These are phyloP conservation scores for Melanerpes formicivorus DNA, from an alignment of 2,113 vertebrate genomes.

Conservation along the genomic window DNA sequence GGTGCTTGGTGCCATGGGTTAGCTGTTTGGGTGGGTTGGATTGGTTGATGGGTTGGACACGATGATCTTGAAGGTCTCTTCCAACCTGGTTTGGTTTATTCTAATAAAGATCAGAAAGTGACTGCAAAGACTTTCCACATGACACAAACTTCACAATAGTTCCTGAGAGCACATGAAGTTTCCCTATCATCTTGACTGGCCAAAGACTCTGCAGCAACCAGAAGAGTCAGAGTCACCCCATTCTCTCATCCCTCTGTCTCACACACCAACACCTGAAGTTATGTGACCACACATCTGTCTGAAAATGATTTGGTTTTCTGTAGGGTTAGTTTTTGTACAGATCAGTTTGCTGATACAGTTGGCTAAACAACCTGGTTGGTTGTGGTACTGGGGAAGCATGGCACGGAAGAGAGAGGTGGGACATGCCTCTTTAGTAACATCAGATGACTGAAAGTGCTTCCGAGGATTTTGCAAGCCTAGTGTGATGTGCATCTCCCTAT, in stretches of 20 bases:
- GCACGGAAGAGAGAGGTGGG: neutral
- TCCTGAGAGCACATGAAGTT: neutral
- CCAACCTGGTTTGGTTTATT: no score
- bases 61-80: no score
- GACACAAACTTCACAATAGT: fast-evolving
- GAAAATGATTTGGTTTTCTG: neutral
- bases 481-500: neutral
- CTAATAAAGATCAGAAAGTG: neutral
- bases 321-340: neutral
- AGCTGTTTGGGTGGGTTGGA: no score
- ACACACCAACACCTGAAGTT: fast-evolving
- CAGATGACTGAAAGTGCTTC: neutral
- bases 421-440: neutral
- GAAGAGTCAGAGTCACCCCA: neutral
- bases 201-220: neutral
- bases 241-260: neutral
- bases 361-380: fast-evolving
- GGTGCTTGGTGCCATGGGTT: no score
- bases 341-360: neutral
- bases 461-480: neutral
- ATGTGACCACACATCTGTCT: fast-evolving
- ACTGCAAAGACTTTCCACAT: neutral
- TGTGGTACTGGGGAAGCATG: neutral
- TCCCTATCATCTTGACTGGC: neutral
- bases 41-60: no score